phyloP scores from a whole-genome alignment of 64 coral and sea anemone species.

The Exaiptasia diaphana region DNA sequence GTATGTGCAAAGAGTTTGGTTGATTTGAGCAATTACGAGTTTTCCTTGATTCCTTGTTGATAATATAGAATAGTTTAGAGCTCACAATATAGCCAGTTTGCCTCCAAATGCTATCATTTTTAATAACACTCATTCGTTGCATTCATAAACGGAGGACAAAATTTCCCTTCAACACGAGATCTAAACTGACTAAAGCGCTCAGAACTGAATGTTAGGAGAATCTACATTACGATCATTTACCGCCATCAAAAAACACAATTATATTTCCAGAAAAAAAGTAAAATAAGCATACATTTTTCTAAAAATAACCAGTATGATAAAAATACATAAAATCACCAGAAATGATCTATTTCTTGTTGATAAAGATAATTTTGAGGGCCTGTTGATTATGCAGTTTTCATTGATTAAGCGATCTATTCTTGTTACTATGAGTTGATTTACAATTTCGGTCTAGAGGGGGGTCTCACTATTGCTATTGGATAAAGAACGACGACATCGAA shows the following conservation, averaged over 20 bases:
- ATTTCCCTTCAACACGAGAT: slow-evolving; percentile 99
- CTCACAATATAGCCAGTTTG: slow-evolving; percentile 34
- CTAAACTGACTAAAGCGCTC: slow-evolving; percentile 72
- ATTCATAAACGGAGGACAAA: slow-evolving; percentile 96
- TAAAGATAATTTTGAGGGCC: too few species aligned
- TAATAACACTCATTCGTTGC: slow-evolving; percentile 43
- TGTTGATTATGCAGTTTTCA: background rate
- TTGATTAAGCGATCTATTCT: slow-evolving; percentile 56
- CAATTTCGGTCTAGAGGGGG: slow-evolving; percentile 79
- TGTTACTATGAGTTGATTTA: slow-evolving; percentile 8
- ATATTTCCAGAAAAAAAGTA: too few species aligned
- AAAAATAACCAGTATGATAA: too few species aligned
- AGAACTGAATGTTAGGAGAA: slow-evolving; percentile 51
- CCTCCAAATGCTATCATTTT: slow-evolving; percentile 71
- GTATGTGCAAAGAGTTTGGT: slow-evolving; percentile 48
- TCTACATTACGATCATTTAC: slow-evolving; percentile 43
- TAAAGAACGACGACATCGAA: too few species aligned
- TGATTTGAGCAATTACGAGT: background rate
- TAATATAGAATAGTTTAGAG: slow-evolving; percentile 33
- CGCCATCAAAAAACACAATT: background rate
- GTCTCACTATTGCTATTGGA: slow-evolving; percentile 46
- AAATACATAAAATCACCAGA: too few species aligned
- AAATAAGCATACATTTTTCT: too few species aligned
- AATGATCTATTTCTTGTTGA: too few species aligned
- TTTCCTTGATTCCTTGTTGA: background rate